phyloP scores from a whole-genome alignment of 2,888 invertebrate genomes.

The Harpagoxenus sublaevis region DNA sequence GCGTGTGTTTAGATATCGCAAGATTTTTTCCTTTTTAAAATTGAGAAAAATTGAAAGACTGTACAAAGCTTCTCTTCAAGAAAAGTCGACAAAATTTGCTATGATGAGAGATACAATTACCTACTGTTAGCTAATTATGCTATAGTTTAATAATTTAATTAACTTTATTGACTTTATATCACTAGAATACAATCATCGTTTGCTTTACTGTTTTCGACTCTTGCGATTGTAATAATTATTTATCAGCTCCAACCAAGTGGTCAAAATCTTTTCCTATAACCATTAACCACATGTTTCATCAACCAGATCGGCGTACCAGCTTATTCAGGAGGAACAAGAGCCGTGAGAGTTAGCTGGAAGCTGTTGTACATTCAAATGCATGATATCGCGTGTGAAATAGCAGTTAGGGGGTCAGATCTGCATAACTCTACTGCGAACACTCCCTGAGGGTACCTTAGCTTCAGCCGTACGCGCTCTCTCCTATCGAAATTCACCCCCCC shows the following conservation, averaged over 20 bases:
- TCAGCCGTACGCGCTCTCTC: constrained; percentile 57
- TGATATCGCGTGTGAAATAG: constrained; percentile 83
- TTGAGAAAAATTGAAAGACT: neutral
- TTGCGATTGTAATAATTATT: too few species aligned
- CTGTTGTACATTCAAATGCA: constrained; percentile 81
- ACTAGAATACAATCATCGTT: neutral
- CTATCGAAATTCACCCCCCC: constrained; percentile 64
- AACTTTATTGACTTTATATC: neutral
- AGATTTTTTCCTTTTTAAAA: too few species aligned
- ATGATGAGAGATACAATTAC: too few species aligned
- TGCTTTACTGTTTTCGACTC: too few species aligned
- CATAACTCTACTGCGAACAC: constrained; percentile 81
- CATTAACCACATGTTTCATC: constrained; percentile 27
- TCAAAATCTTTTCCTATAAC: constrained; percentile 24
- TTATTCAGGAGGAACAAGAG: constrained; percentile 45
- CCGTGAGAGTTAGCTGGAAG: constrained; percentile 74
- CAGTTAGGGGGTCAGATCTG: constrained; percentile 82
- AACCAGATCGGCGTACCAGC: constrained; percentile 13
- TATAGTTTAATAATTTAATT: neutral
- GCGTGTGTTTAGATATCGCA: neutral
- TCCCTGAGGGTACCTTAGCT: constrained; percentile 74
- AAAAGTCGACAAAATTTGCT: too few species aligned
- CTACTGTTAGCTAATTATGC: neutral
- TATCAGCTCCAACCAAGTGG: neutral
- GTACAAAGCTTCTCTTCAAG: neutral